Percentiles rank a stretch among this genome's conserved stretches.
These are phyloP conservation scores for Patiria pectinifera DNA, from an alignment of 53 echinoderm and acorn worm genomes.

Conservation along the genomic window DNA sequence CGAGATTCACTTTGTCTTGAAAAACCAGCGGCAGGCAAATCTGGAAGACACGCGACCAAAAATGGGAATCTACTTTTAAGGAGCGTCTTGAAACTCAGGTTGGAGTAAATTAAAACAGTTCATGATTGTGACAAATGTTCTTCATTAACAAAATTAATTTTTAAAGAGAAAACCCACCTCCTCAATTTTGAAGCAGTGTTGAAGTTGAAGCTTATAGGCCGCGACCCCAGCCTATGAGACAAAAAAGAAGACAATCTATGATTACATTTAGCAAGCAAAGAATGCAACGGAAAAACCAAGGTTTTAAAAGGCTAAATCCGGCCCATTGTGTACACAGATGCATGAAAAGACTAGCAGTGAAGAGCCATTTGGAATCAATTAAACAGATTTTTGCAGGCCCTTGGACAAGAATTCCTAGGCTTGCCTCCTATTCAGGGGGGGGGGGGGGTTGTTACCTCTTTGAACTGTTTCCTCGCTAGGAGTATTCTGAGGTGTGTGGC, in stretches of 20 bases:
- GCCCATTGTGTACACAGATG: no score
- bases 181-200: conserved; percentile 67
- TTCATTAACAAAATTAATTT: neutral
- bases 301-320: no score
- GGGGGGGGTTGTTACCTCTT: no score
- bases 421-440: neutral
- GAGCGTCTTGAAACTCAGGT: no score
- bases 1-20: conserved; percentile 92
- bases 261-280: neutral
- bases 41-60: neutral
- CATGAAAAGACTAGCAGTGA: no score
- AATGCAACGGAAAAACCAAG: neutral
- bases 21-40: conserved; percentile 89
- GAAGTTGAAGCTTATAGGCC: conserved; percentile 55
- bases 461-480: conserved; percentile 86
- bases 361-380: no score
- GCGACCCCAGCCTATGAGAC: conserved; percentile 54
- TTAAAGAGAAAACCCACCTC: conserved; percentile 25
- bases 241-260: neutral
- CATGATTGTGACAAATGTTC: neutral
- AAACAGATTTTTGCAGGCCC: no score
- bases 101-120: no score
- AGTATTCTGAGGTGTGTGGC: conserved; percentile 73
- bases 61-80: no score
- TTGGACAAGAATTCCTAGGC: no score